Base-by-base conservation (phyloP, 92 coral and sea anemone genomes). In the Parazoanthus darwini region DNA sequence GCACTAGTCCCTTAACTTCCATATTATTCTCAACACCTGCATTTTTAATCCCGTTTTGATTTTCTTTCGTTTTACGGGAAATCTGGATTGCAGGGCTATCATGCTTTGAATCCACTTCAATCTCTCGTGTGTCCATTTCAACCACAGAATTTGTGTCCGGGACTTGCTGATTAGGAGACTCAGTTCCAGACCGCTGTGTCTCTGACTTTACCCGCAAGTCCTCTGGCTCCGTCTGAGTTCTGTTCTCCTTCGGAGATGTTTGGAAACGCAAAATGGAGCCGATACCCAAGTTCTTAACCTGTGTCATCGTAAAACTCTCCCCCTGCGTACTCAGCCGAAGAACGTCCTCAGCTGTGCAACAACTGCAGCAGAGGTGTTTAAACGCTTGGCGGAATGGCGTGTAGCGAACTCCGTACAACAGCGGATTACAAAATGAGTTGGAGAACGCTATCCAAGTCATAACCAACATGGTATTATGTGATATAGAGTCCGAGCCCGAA, bases 371-470 rank as follows among this genome's bases (percentile, higher is more conserved):
- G 8, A 96, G 90, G 48, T 74, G 78, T 67, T 89, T 92, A 85
- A 95, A 96, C 20, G 99, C 99, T 63, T 84, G 92, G 58, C 93
- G 95, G 81, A 96, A 95, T 35, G 95, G 93, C 43, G 92, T 74
- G 86, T 95, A 92, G 75, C 99, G 88, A 51, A 95, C 72, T 5
- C 95, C 94, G 71, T 96, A 96, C 39, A 96, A 88, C 22, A 96
- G 72, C 23, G 99, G 99, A 86, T 96, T 96, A 67, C 96, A 86
- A 76, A 92, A 96, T 11, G 96, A 95, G 74, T 96, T 96, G 7
- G 96, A 91, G 86, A 95, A 96, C 5, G 92, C 98, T 7, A 96
- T 43, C 98, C 98, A 96, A 59, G 93, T 96, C 9, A 94, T 91
- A 6, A 91, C 35, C 2, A 90, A 74, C 38, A 94, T 87, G 18